A percentile compares a stretch with the other conserved stretches of the same genome.
Conservation (phyloP, 2,797 vertebrate genomes). For the Chlorospingus semifuscus region DNA sequence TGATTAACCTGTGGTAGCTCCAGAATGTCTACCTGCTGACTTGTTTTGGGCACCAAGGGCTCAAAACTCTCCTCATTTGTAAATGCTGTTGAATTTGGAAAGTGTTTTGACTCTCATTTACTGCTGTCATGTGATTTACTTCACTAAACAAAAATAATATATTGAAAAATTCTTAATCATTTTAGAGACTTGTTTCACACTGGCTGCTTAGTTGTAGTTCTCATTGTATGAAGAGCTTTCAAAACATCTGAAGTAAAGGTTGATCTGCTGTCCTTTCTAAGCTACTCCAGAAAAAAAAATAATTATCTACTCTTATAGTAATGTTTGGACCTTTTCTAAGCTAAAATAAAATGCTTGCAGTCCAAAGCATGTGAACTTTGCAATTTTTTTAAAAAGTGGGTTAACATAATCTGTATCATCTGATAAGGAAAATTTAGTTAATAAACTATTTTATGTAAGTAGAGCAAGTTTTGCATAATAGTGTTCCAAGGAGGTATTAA, state of each 20-base stretch:
- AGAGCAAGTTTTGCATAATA: background rate
- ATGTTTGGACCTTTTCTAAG: background rate
- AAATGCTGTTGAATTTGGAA: background rate
- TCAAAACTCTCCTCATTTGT: background rate
- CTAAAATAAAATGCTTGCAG: background rate
- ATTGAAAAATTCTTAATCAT: background rate
- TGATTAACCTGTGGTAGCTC: slow-evolving; percentile 40
- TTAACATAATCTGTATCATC: background rate
- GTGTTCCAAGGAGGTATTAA: background rate
- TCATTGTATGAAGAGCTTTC: background rate
- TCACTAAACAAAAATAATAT: background rate
- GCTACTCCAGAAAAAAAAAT: background rate
- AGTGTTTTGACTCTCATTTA: background rate
- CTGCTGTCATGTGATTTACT: background rate
- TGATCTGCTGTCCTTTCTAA: background rate
- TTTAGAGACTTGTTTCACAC: background rate
- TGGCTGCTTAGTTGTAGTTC: background rate
- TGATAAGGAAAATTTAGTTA: background rate
- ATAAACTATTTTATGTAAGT: background rate
- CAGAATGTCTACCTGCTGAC: background rate
- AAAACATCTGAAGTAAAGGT: background rate
- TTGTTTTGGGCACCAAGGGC: background rate
- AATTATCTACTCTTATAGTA: background rate
- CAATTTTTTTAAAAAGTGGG: background rate
- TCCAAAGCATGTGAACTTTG: background rate